phyloP scores from a whole-genome alignment of 2,113 vertebrate species.

The Actenoides lindsayi region DNA sequence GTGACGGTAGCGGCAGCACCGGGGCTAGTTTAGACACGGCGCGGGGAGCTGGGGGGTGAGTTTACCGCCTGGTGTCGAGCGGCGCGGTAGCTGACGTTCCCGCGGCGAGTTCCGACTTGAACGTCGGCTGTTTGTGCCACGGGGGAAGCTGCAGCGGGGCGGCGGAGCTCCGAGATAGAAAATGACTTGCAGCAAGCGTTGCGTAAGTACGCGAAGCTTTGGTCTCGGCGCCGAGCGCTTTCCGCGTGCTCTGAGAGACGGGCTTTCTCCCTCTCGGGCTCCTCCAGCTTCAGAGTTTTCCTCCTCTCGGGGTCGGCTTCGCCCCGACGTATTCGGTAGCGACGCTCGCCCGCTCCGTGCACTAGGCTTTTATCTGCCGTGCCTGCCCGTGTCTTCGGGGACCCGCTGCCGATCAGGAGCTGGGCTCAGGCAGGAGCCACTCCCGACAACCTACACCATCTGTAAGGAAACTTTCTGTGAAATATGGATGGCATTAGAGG shows the following conservation, averaged over 20 bases:
- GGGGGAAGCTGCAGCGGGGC: not conserved
- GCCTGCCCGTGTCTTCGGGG: not conserved
- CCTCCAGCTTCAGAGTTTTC: not conserved
- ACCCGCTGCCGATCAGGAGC: not conserved
- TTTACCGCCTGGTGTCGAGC: not conserved
- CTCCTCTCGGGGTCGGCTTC: not conserved
- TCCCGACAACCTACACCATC: not conserved
- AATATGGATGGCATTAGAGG: not conserved
- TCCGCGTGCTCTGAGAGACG: not conserved
- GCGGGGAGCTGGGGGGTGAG: not conserved
- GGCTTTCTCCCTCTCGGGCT: not conserved
- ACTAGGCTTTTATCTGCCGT: not conserved
- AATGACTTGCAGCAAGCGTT: not conserved
- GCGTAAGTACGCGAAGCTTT: not conserved
- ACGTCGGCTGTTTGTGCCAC: not conserved
- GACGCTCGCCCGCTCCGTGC: not conserved
- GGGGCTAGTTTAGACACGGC: not conserved
- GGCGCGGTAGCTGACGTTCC: not conserved
- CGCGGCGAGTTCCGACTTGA: not conserved
- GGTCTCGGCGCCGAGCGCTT: not conserved
- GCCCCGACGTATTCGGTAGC: not conserved
- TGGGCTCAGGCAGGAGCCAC: not conserved
- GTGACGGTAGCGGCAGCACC: fast-evolving
- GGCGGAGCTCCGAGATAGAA: not conserved
- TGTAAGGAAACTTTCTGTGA: not conserved